Evolutionary conservation across 2,888 invertebrate species (phyloP).

Genomic region (Folsomia manolachei): DNA sequence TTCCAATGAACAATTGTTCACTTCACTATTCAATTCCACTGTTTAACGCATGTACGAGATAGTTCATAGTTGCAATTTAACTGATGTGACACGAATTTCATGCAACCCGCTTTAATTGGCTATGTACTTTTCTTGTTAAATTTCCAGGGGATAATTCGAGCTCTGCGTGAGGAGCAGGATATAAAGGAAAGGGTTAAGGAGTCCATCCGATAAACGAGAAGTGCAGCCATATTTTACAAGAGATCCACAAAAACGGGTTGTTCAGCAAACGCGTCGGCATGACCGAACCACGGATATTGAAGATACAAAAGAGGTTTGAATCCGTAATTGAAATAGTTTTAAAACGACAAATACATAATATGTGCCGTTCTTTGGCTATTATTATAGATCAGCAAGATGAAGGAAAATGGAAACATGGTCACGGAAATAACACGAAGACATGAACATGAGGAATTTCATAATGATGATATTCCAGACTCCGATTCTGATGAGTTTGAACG

Average conservation of each 20-base stretch:
- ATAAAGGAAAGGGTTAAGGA: constrained; percentile 62
- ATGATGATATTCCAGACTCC: constrained; percentile 71
- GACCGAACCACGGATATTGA: constrained; percentile 79
- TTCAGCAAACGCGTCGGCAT: constrained; percentile 72
- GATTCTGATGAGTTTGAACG: constrained; percentile 60
- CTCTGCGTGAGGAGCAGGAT: constrained; percentile 58
- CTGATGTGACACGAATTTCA: no score
- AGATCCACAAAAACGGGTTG: constrained; percentile 54
- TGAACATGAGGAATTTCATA: constrained; percentile 76
- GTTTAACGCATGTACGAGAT: no score
- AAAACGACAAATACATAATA: no score
- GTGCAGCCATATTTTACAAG: constrained; percentile 41
- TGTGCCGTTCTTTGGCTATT: no score
- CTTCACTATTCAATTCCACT: no score
- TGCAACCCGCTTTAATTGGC: no score
- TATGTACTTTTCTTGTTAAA: no score
- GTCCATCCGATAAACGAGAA: constrained; percentile 40
- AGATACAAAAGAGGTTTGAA: constrained; percentile 62
- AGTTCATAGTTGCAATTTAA: no score
- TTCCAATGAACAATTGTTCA: no score
- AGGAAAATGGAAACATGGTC: constrained; percentile 78
- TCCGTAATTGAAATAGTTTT: no score
- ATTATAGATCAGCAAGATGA: constrained; percentile 66
- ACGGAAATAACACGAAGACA: constrained; percentile 71
- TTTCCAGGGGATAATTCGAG: constrained; percentile 42